These are phyloP conservation scores for Fabriciana adippe DNA, from an alignment of 2,888 invertebrate species.

Conservation along the genomic window DNA sequence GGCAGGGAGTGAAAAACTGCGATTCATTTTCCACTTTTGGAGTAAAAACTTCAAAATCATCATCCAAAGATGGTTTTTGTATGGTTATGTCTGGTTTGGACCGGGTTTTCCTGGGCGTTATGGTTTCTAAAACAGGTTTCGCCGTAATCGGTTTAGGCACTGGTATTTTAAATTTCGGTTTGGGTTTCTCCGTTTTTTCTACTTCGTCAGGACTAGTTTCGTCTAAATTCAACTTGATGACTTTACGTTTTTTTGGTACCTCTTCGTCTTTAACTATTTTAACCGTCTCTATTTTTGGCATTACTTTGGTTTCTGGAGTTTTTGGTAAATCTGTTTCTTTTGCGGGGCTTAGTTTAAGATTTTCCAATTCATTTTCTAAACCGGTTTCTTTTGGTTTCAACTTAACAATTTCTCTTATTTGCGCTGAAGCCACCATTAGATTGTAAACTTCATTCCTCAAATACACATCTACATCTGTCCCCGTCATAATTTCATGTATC, in stretches of 20 bases:
- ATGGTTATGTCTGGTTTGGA: constrained; percentile 48
- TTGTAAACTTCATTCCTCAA: constrained; percentile 59
- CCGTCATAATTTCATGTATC: constrained; percentile 59
- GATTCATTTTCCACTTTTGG: constrained; percentile 39
- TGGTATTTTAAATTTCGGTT: constrained; percentile 65
- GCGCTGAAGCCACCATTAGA: constrained; percentile 56
- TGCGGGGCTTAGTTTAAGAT: constrained; percentile 50
- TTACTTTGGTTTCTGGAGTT: constrained; percentile 46
- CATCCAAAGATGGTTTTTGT: constrained; percentile 44
- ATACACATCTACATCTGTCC: constrained; percentile 47
- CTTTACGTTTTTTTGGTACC: constrained; percentile 57
- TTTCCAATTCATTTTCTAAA: constrained; percentile 55
- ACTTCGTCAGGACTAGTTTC: constrained; percentile 49
- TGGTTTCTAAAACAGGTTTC: constrained; percentile 55
- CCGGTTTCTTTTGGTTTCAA: constrained; percentile 38
- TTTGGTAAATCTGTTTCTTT: constrained; percentile 38
- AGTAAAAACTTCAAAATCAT: constrained; percentile 37
- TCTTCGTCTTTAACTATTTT: constrained; percentile 61
- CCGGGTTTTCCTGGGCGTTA: constrained; percentile 56
- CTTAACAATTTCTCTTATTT: constrained; percentile 45
- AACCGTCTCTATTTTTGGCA: constrained; percentile 44
- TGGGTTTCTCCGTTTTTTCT: constrained; percentile 40
- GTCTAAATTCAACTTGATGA: constrained; percentile 61
- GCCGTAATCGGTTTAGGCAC: constrained; percentile 48
- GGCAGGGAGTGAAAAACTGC: constrained; percentile 58